Percentiles rank a stretch among this genome's conserved stretches.
Evolutionary conservation across 2,113 vertebrate species (phyloP).

Genomic region (Nicator chloris): DNA sequence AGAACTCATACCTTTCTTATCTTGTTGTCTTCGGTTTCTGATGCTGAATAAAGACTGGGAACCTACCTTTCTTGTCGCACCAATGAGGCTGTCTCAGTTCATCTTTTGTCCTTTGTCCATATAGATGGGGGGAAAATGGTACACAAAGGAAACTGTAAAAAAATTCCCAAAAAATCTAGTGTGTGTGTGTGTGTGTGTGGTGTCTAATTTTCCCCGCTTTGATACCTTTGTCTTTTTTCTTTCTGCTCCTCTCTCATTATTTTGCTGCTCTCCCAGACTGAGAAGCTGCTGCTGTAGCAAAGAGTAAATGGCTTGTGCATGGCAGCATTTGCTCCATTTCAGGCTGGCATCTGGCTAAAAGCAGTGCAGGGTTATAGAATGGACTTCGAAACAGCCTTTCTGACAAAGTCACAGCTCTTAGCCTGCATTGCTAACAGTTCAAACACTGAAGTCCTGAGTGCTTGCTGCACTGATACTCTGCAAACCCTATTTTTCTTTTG

Average conservation of each 20-base stretch:
- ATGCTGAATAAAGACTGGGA: neutral
- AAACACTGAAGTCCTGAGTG: neutral
- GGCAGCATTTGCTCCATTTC: neutral
- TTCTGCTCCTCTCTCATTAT: neutral
- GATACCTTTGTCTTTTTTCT: neutral
- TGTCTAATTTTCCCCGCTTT: neutral
- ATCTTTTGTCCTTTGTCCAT: neutral
- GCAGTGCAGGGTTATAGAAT: neutral
- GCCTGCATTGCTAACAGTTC: neutral
- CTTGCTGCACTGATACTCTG: neutral
- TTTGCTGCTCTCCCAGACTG: neutral
- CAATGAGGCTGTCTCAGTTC: neutral
- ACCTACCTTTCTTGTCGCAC: neutral
- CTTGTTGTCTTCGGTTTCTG: neutral
- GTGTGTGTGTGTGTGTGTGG: too few species aligned
- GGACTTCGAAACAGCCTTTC: neutral
- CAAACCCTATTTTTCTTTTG: neutral
- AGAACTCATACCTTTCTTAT: neutral
- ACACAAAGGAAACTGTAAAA: neutral
- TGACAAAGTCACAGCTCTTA: neutral
- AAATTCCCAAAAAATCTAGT: accelerated
- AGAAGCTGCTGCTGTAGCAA: neutral
- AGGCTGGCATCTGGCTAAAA: neutral
- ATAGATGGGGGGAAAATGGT: neutral
- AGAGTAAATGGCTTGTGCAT: neutral